Evolutionary conservation across 2,113 vertebrate genomes (phyloP), one percentile per base, ranked within the genome.

Genomic region (Clinocottus analis): DNA sequence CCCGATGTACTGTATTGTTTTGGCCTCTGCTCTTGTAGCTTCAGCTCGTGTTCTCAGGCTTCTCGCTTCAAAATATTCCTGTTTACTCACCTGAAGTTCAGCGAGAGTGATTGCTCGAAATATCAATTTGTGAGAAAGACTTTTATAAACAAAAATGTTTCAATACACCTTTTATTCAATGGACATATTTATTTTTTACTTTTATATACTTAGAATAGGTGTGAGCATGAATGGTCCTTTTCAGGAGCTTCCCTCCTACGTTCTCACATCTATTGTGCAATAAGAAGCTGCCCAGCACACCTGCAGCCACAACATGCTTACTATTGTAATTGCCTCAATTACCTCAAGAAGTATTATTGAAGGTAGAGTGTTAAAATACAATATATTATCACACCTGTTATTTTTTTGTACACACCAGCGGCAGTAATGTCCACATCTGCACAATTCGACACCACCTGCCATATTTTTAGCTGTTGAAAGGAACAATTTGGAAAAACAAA

Each of bases 1-100:
- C 56, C 35, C 5, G 56, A 82, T 78, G 56, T 56, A 49, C 39
- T 67, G 67, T n/a, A 84, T 39, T 55, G 8, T 84, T 75, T 58
- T 61, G 55, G 49, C 17, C 51, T 81, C 29, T 64, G 60, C 39
- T 61, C 37, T 35, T 51, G 5, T 59, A 14, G 47, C 27, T 35
- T 56, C 49, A 29, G 55, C 7, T 10, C 79, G 53, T 10, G 29
- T 66, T 74, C 25, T 39, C 53, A 23, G 39, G 17, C 27, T 51
- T 65, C 58, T 76, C 33, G 49, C 65, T 65, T 82, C 59, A 64
- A 73, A 74, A 70, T 55, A 51, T 47, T 58, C 9, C 12, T 74
- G 55, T 87, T 60, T 68, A 55, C 4, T 49, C 27, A 13, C 2
- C 45, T 67, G 19, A 64, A 45, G n/a, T 79, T 59, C 17, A 23